Evolutionary conservation across 2,113 vertebrate species (phyloP), one percentile per base, ranked within the genome.

Genomic region (Alligator sinensis): DNA sequence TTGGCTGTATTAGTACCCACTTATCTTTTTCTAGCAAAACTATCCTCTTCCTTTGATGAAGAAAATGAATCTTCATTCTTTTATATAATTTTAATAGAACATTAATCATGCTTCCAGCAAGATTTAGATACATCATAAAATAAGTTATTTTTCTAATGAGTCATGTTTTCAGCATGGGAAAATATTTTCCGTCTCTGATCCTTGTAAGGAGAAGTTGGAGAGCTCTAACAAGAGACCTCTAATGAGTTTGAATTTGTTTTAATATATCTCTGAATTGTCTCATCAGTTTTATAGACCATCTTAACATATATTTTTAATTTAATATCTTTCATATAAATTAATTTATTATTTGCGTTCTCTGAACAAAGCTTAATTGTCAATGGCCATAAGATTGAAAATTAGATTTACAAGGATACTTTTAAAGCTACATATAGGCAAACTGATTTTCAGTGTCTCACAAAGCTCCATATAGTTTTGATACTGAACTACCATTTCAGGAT

Each of bases 371-470:
- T 38, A 34, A 72, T 38, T 72, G 68, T 34, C 30, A 38, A 38
- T 34, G 11, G 18, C 22, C 5, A 34, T 38, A 19, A 38, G 30
- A 21, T 72, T 21, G 12, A 72, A 22, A 38, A 72, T 72, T 72
- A 72, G 68, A 72, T 72, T 70, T 72, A 38, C 5, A 38, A 11
- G 34, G 21, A 34, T 6, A 72, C 14, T 2, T 21, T 72, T 72
- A 34, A 72, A 72, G n/a, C 30, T 34, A 70, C 30, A 25, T 55
- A 11, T 2, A 38, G 14, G 5, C 15, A 81, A 57, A 3, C 3
- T 24, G 59, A 92, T 82, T 85, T 91, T 75, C 76, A 78, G 22
- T 84, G 28, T 3, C 63, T n/a, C 34, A 57, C 38, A 84, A 89
- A 86, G 11, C 34, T 54, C 38, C 14, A 61, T 47, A 34, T 11